Conservation (phyloP, 2,888 invertebrate species). For the Phasia obesa region DNA sequence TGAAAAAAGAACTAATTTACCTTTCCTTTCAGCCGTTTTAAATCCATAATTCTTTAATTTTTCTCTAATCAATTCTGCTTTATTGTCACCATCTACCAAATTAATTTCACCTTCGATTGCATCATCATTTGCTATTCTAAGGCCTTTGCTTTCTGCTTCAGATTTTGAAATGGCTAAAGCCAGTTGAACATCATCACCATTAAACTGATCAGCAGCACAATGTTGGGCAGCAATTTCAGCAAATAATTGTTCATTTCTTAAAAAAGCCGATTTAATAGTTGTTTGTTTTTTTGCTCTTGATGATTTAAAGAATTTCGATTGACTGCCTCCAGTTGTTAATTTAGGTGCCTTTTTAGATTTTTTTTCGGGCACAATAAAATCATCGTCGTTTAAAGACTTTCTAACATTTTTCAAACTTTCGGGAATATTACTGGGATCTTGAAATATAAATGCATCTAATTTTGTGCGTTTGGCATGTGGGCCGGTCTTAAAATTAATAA, state of each 20-base stretch:
- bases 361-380: conserved; percentile 72
- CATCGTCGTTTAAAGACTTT: conserved; percentile 58
- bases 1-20: too few relatives aligned
- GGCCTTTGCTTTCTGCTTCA: conserved; percentile 75
- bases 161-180: conserved; percentile 88
- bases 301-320: conserved; percentile 48
- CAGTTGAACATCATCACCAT: conserved; percentile 86
- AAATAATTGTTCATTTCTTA: conserved; percentile 80
- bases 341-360: conserved; percentile 76
- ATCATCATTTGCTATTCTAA: conserved; percentile 45
- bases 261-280: conserved; percentile 78
- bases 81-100: conserved; percentile 67
- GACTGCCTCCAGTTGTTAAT: conserved; percentile 12
- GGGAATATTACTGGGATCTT: conserved; percentile 43
- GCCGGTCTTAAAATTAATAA: not conserved
- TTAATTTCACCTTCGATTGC: conserved; percentile 64
- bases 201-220: conserved; percentile 83
- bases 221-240: conserved; percentile 80
- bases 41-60: conserved; percentile 87
- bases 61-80: conserved; percentile 80
- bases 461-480: conserved; percentile 70
- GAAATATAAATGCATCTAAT: conserved; percentile 72
- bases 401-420: conserved; percentile 59
- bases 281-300: conserved; percentile 75
- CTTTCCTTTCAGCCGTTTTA: conserved; percentile 77